Percentiles rank a stretch among this genome's conserved stretches.
Conservation (phyloP, 1,140 invertebrate genomes). For the Dendrolimus kikuchii region DNA sequence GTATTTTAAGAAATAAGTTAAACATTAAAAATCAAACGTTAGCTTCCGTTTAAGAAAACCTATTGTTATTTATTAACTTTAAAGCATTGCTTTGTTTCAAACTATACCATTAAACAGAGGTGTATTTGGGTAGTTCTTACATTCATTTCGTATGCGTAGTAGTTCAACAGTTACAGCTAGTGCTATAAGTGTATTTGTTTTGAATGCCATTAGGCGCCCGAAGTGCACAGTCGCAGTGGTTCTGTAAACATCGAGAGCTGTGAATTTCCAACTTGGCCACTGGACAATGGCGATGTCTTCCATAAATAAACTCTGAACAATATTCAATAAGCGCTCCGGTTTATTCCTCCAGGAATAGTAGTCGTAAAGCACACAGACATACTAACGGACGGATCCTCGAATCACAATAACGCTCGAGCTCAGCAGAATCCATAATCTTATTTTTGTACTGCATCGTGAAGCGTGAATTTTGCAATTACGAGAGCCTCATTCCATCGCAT, state of each 20-base stretch:
- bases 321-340: slow-evolving; percentile 63
- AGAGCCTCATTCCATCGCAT: slow-evolving; percentile 21
- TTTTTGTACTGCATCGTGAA: slow-evolving; percentile 70
- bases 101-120: too few relatives aligned
- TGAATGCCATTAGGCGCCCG: slow-evolving; percentile 4
- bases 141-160: too few relatives aligned
- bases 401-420: slow-evolving; percentile 69
- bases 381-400: slow-evolving; percentile 69
- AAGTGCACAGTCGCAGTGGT: slow-evolving; percentile 13
- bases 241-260: slow-evolving; percentile 22
- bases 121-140: too few relatives aligned
- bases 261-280: slow-evolving; percentile 21
- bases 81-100: too few relatives aligned
- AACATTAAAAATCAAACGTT: too few relatives aligned
- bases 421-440: slow-evolving; percentile 72
- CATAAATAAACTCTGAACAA: slow-evolving; percentile 59
- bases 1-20: too few relatives aligned
- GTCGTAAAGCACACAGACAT: slow-evolving; percentile 67
- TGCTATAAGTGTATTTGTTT: not conserved
- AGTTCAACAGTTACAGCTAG: too few relatives aligned
- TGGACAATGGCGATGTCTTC: slow-evolving; percentile 56
- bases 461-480: slow-evolving; percentile 72
- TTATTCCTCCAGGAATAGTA: slow-evolving; percentile 69
- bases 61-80: too few relatives aligned
- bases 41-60: too few relatives aligned